These are phyloP conservation scores for Microctonus brassicae DNA, from an alignment of 2,888 invertebrate genomes.

Conservation along the genomic window DNA sequence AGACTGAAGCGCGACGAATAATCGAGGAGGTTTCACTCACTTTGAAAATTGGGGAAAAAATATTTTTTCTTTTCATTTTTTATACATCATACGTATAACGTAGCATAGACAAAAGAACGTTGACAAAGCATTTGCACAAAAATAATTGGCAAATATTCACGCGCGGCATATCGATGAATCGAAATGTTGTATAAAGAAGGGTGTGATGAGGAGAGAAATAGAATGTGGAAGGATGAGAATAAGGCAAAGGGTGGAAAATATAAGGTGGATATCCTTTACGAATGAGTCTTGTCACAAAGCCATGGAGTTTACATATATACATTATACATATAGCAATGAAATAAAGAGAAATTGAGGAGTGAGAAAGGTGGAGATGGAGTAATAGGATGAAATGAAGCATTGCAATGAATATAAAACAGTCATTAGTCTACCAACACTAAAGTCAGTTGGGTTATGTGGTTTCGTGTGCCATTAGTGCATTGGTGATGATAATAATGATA, in stretches of 20 bases:
- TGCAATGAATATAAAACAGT: constrained; percentile 58
- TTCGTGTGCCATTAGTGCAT: constrained; percentile 26
- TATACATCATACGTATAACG: not conserved
- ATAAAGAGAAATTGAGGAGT: not conserved
- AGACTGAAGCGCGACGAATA: constrained; percentile 23
- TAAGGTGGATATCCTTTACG: not conserved
- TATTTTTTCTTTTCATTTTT: not conserved
- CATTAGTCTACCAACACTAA: constrained; percentile 54
- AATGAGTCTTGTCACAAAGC: not conserved
- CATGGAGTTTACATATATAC: not conserved
- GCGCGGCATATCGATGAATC: constrained; percentile 7
- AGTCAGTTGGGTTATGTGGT: constrained; percentile 53
- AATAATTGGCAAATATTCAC: constrained; percentile 14
- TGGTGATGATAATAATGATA: constrained; percentile 51
- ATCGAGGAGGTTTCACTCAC: not conserved
- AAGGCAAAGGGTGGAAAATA: too few species aligned
- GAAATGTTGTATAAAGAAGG: not conserved
- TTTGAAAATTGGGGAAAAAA: not conserved
- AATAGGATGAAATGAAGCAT: constrained; percentile 21
- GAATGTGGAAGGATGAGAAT: not conserved
- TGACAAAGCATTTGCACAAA: not conserved
- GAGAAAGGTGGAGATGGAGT: not conserved
- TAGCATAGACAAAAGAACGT: not conserved
- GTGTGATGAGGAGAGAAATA: not conserved
- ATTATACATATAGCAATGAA: not conserved